These are phyloP conservation scores for Rallus limicola DNA, from an alignment of 2,113 vertebrate species.

Conservation along the genomic window DNA sequence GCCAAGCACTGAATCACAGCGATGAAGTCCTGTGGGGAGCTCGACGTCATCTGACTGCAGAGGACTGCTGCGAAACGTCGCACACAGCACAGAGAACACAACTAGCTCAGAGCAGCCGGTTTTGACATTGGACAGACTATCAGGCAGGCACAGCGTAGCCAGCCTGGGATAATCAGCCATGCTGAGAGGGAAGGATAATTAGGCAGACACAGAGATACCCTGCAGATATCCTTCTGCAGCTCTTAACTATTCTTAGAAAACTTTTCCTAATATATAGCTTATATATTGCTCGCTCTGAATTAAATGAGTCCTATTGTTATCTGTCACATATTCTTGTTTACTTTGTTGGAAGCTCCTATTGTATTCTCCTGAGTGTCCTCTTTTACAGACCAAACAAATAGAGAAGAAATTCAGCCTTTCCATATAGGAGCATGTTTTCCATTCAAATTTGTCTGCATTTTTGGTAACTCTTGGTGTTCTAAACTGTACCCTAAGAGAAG, in stretches of 20 bases:
- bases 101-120: accelerated
- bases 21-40: not conserved
- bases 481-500: not conserved
- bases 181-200: constrained; percentile 29
- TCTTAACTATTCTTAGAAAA: constrained; percentile 6
- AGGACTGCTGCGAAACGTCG: accelerated
- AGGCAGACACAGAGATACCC: constrained; percentile 24
- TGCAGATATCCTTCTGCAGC: constrained; percentile 44
- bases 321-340: constrained; percentile 5
- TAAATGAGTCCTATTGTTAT: not conserved
- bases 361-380: not conserved
- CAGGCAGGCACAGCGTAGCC: not conserved
- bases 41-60: not conserved
- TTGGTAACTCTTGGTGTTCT: not conserved
- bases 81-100: not conserved
- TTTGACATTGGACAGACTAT: not conserved
- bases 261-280: not conserved
- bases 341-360: not conserved
- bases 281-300: not conserved
- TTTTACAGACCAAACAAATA: not conserved
- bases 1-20: not conserved
- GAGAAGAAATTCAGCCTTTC: not conserved
- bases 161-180: not conserved
- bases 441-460: not conserved
- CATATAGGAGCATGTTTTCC: not conserved